phyloP scores from a whole-genome alignment of 2,888 invertebrate genomes.

The Imbricaverruca yamaguchii region DNA sequence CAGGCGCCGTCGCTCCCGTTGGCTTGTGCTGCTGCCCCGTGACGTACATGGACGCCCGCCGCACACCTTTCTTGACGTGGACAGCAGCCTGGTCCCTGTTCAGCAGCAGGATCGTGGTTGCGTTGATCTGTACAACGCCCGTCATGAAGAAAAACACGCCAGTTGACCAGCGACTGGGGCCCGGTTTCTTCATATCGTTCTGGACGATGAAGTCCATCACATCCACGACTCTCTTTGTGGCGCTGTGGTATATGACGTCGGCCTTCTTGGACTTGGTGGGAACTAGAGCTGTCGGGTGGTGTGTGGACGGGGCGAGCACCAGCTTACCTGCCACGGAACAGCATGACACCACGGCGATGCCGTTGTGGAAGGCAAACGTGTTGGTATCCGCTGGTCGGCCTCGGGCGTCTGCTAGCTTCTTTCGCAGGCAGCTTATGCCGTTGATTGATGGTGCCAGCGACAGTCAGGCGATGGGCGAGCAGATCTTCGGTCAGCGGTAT shows the following conservation, averaged over 20 bases:
- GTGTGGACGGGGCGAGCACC: neutral
- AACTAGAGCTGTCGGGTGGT: neutral
- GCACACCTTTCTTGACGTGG: neutral
- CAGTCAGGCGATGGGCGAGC: neutral
- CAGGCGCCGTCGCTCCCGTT: neutral
- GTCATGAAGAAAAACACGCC: neutral
- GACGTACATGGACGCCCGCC: neutral
- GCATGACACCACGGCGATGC: neutral
- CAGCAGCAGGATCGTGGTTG: neutral
- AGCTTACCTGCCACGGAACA: neutral
- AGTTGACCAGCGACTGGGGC: neutral
- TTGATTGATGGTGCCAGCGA: neutral
- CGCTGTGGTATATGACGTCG: neutral
- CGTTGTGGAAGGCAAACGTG: neutral
- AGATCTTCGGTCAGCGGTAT: too few relatives aligned
- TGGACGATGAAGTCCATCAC: neutral
- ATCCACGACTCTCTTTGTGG: neutral
- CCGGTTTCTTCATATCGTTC: neutral
- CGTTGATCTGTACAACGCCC: neutral
- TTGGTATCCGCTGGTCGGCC: neutral
- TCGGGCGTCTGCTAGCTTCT: neutral
- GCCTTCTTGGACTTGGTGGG: neutral
- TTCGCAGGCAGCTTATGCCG: neutral
- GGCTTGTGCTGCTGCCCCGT: neutral
- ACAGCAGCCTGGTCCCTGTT: neutral